Conservation (phyloP, 2,888 invertebrate genomes). For the Cephus spinipes region DNA sequence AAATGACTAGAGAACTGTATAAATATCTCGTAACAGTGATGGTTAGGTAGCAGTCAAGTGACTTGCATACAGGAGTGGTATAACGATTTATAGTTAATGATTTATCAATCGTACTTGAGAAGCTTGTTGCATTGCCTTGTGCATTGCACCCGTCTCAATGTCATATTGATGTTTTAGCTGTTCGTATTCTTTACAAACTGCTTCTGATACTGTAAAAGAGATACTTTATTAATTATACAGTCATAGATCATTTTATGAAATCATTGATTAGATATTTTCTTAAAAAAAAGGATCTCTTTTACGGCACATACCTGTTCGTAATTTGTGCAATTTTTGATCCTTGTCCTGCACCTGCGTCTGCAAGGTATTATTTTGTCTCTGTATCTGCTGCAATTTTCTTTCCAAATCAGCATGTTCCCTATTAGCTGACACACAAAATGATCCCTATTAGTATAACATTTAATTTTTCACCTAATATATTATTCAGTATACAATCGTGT, state of each 20-base stretch:
- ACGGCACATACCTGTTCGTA: conserved; percentile 61
- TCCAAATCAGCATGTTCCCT: conserved; percentile 75
- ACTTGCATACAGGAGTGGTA: background rate
- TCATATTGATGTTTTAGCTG: conserved; percentile 80
- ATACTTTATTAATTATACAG: background rate
- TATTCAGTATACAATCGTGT: background rate
- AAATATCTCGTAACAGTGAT: background rate
- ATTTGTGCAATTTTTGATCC: conserved; percentile 73
- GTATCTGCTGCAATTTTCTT: conserved; percentile 72
- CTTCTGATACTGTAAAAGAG: conserved; percentile 73
- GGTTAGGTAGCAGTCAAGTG: background rate
- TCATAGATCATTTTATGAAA: background rate
- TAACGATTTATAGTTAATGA: background rate
- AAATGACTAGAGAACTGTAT: background rate
- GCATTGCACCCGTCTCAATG: conserved; percentile 79
- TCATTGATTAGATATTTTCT: background rate
- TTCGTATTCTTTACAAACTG: conserved; percentile 79
- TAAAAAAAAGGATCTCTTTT: background rate
- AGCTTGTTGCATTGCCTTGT: conserved; percentile 79
- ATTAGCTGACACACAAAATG: conserved; percentile 40
- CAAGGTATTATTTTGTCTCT: conserved; percentile 72
- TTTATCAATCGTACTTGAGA: conserved; percentile 51
- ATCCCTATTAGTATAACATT: background rate
- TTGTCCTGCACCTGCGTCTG: conserved; percentile 74
- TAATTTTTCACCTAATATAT: background rate